These are phyloP conservation scores for Craniophora ligustri DNA, from an alignment of 2,888 invertebrate species.

Conservation along the genomic window DNA sequence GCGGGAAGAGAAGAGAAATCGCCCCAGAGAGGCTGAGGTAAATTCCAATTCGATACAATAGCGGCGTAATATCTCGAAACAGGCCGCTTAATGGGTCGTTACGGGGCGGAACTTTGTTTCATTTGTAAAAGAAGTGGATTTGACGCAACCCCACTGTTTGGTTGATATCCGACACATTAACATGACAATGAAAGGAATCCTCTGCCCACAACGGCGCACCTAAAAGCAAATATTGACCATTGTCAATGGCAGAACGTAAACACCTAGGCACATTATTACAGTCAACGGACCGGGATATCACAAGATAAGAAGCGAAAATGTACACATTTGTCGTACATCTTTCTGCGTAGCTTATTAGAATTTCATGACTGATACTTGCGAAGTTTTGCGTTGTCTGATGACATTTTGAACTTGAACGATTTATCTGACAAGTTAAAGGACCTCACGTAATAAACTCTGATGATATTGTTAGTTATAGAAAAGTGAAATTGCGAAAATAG, in stretches of 20 bases:
- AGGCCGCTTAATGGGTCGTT: conserved; percentile 73
- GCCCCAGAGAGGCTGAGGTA: conserved; percentile 62
- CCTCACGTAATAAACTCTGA: neutral
- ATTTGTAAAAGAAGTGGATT: conserved; percentile 59
- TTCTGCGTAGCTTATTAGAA: neutral
- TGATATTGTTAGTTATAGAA: conserved; percentile 9
- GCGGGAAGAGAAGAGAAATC: conserved; percentile 58
- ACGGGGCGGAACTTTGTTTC: conserved; percentile 72
- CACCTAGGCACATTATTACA: conserved; percentile 52
- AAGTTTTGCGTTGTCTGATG: no score
- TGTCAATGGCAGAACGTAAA: conserved; percentile 57
- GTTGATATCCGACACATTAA: conserved; percentile 59
- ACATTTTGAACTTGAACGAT: no score
- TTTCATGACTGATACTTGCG: no score
- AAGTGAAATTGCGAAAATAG: conserved; percentile 1
- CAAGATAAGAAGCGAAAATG: conserved; percentile 43
- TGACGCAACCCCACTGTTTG: conserved; percentile 49
- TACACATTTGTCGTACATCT: neutral
- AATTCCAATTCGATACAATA: conserved; percentile 73
- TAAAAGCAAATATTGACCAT: conserved; percentile 68
- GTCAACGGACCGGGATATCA: conserved; percentile 54
- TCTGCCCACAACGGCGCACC: conserved; percentile 42
- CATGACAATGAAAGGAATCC: conserved; percentile 64
- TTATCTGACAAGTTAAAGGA: no score
- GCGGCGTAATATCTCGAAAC: conserved; percentile 72